Evolutionary conservation across 2,888 invertebrate genomes (phyloP).

Genomic region (Stenodema calcarata): DNA sequence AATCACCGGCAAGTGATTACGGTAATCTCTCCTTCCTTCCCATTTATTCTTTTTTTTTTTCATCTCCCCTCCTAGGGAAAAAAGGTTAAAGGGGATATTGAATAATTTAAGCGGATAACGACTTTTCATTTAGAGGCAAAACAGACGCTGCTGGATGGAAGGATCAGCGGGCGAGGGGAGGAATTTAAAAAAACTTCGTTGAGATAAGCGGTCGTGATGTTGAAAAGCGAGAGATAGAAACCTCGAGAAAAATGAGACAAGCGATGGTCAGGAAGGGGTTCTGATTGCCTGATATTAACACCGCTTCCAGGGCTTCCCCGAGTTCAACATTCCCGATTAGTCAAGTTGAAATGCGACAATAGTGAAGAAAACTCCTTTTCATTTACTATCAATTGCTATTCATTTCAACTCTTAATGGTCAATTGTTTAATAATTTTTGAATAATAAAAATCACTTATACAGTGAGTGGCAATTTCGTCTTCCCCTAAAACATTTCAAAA

Average conservation of each 20-base stretch:
- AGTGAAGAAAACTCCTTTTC: too few relatives aligned
- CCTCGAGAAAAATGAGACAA: background rate
- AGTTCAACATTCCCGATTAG: too few relatives aligned
- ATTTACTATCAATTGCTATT: too few relatives aligned
- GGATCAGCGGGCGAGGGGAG: background rate
- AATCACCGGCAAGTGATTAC: background rate
- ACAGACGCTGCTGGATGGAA: background rate
- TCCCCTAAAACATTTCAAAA: too few relatives aligned
- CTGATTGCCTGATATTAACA: background rate
- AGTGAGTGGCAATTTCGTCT: too few relatives aligned
- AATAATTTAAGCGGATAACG: constrained; percentile 2
- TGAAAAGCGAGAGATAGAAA: background rate
- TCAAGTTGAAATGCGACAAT: too few relatives aligned
- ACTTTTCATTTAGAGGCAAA: background rate
- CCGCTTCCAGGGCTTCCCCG: background rate
- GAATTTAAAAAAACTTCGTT: background rate
- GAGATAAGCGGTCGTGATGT: background rate
- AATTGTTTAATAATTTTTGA: too few relatives aligned
- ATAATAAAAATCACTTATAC: too few relatives aligned
- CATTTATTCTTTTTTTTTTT: background rate
- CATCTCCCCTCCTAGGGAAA: background rate
- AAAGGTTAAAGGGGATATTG: background rate
- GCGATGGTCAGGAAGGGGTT: background rate
- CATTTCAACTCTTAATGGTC: too few relatives aligned
- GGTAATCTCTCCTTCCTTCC: background rate